phyloP scores from a whole-genome alignment of 2,888 invertebrate species.

The Torymus tubicola region DNA sequence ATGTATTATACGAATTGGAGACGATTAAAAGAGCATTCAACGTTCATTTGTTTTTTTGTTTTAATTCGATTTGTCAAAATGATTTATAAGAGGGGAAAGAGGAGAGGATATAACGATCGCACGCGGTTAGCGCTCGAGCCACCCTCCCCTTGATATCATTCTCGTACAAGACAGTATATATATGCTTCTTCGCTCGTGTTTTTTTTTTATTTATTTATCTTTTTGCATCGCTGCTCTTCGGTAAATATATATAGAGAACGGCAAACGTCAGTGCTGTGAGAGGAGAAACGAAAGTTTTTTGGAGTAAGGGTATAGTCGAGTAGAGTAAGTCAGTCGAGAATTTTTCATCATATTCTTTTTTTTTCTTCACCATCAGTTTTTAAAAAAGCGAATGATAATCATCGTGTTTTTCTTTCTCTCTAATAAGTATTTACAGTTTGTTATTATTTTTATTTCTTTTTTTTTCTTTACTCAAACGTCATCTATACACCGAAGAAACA shows the following conservation, averaged over 20 bases:
- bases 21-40: conserved; percentile 20
- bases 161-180: neutral
- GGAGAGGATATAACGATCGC: neutral
- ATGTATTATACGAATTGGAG: conserved; percentile 43
- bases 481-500: no score
- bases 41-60: conserved; percentile 3
- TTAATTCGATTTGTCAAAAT: neutral
- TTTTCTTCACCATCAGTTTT: neutral
- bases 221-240: conserved; percentile 28
- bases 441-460: no score
- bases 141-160: conserved; percentile 5
- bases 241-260: conserved; percentile 32
- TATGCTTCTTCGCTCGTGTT: no score
- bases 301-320: conserved; percentile 14
- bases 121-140: conserved; percentile 28
- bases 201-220: neutral
- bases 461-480: no score
- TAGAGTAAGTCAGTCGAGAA: conserved; percentile 42
- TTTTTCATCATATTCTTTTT: neutral
- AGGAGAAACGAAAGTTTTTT: conserved; percentile 22
- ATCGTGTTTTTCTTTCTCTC: neutral
- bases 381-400: neutral
- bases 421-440: no score
- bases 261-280: conserved; percentile 35
- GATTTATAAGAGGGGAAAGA: neutral